phyloP scores from a whole-genome alignment of 2,888 invertebrate species.

The Darwinula stevensoni region DNA sequence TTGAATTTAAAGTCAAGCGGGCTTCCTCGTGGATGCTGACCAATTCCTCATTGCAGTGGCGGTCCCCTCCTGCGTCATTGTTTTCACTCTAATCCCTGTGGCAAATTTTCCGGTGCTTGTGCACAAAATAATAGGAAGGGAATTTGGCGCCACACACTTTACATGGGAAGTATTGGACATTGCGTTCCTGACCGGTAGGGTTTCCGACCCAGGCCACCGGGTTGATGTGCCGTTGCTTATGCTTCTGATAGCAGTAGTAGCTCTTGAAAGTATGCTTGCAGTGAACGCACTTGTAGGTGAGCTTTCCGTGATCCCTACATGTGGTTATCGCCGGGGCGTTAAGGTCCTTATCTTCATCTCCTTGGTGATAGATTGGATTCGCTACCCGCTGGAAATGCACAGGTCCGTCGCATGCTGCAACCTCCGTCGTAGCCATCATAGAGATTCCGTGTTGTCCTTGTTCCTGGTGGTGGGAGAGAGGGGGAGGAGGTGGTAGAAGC shows the following conservation, averaged over 20 bases:
- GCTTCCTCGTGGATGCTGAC: too few relatives aligned
- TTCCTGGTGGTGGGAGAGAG: slow-evolving; percentile 7
- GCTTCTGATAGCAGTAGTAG: slow-evolving; percentile 56
- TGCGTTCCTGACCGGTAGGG: slow-evolving; percentile 25
- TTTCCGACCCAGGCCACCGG: slow-evolving; percentile 22
- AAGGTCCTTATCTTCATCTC: slow-evolving; percentile 8
- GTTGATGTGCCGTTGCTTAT: slow-evolving; percentile 33
- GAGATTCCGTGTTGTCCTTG: neutral
- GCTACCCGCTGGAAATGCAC: slow-evolving; percentile 55
- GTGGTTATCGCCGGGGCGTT: too few relatives aligned
- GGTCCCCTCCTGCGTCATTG: too few relatives aligned
- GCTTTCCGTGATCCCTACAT: slow-evolving; percentile 8
- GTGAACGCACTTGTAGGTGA: slow-evolving; percentile 33
- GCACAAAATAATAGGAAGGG: slow-evolving; percentile 75
- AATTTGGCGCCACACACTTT: slow-evolving; percentile 75
- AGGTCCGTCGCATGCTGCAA: slow-evolving; percentile 75
- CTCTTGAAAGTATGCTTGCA: slow-evolving; percentile 53
- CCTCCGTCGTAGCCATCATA: slow-evolving; percentile 27
- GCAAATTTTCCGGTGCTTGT: slow-evolving; percentile 60
- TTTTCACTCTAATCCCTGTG: too few relatives aligned
- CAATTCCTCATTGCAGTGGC: too few relatives aligned
- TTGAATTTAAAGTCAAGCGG: too few relatives aligned
- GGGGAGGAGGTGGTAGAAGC: slow-evolving; percentile 7
- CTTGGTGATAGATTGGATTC: slow-evolving; percentile 40
- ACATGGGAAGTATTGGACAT: slow-evolving; percentile 72